Percentiles rank a stretch among this genome's conserved stretches.
Conservation (phyloP, 2,113 vertebrate genomes). For the Apteryx owenii region DNA sequence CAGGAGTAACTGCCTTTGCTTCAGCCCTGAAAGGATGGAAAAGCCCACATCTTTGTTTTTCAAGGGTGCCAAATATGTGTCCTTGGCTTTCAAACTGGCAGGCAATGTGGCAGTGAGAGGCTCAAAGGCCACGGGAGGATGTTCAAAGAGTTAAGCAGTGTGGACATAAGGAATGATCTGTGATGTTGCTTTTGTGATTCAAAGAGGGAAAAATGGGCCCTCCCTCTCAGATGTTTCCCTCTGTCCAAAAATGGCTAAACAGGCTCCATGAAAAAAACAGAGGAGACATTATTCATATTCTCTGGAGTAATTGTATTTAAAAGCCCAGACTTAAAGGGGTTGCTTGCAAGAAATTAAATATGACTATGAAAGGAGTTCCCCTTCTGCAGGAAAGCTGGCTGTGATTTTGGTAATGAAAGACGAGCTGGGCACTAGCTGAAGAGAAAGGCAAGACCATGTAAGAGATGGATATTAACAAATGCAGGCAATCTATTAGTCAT, state of each 20-base stretch:
- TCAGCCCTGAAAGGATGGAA: neutral
- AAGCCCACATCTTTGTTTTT: accelerated
- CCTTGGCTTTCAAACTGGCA: neutral
- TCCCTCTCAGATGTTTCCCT: constrained; percentile 46
- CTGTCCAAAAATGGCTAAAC: constrained; percentile 69
- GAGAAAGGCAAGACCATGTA: neutral
- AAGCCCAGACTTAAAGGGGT: constrained; percentile 12
- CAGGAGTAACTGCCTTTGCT: neutral
- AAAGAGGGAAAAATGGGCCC: constrained; percentile 63
- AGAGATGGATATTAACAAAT: neutral
- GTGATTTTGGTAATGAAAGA: neutral
- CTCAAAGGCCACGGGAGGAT: neutral
- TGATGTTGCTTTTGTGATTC: constrained; percentile 61
- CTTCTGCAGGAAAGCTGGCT: constrained; percentile 13
- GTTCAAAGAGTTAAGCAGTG: constrained; percentile 37
- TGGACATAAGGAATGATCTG: constrained; percentile 7
- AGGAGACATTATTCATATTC: constrained; percentile 40
- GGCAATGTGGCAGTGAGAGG: neutral
- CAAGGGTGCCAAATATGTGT: neutral
- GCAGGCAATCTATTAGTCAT: neutral
- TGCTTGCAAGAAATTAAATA: neutral
- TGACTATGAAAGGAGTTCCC: neutral
- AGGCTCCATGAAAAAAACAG: neutral
- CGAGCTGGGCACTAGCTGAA: neutral
- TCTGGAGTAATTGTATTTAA: constrained; percentile 36